These are phyloP conservation scores for Noctuana brunneofusca DNA, from an alignment of 2,888 invertebrate species.

Conservation along the genomic window DNA sequence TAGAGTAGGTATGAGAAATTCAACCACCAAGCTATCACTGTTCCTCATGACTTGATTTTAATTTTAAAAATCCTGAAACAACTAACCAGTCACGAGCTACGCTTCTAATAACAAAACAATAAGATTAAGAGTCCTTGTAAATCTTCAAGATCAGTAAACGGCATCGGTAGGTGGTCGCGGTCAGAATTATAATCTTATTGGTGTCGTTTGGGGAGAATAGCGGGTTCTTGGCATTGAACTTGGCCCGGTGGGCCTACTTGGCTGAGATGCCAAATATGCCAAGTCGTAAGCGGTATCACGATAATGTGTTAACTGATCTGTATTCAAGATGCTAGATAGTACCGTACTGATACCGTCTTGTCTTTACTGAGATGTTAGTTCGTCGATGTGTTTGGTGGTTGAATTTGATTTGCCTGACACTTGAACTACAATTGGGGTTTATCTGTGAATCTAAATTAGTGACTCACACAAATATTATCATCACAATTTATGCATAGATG, in stretches of 20 bases:
- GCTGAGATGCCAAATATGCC: slow-evolving; percentile 67
- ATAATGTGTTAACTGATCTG: slow-evolving; percentile 23
- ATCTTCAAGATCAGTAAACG: slow-evolving; percentile 11
- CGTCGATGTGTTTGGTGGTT: neutral
- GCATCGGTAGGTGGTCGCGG: slow-evolving; percentile 36
- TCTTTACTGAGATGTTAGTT: neutral
- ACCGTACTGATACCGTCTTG: slow-evolving; percentile 29
- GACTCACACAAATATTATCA: neutral
- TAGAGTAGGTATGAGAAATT: too few relatives aligned
- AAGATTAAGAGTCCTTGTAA: too few relatives aligned
- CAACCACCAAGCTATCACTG: too few relatives aligned
- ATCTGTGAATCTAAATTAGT: neutral
- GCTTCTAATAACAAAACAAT: too few relatives aligned
- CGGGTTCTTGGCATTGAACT: slow-evolving; percentile 78
- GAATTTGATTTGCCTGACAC: too few relatives aligned
- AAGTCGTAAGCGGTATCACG: slow-evolving; percentile 23
- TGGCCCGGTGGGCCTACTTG: slow-evolving; percentile 64
- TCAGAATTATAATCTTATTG: slow-evolving; percentile 51
- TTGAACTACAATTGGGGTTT: neutral
- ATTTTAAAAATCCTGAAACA: too few relatives aligned
- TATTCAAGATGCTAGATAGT: slow-evolving; percentile 26
- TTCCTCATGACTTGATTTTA: too few relatives aligned
- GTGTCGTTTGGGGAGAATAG: slow-evolving; percentile 51
- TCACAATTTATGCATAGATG: neutral
- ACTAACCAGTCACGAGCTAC: too few relatives aligned